These are phyloP conservation scores for Orchesellides sinensis DNA, from an alignment of 2,888 invertebrate genomes.

Conservation along the genomic window DNA sequence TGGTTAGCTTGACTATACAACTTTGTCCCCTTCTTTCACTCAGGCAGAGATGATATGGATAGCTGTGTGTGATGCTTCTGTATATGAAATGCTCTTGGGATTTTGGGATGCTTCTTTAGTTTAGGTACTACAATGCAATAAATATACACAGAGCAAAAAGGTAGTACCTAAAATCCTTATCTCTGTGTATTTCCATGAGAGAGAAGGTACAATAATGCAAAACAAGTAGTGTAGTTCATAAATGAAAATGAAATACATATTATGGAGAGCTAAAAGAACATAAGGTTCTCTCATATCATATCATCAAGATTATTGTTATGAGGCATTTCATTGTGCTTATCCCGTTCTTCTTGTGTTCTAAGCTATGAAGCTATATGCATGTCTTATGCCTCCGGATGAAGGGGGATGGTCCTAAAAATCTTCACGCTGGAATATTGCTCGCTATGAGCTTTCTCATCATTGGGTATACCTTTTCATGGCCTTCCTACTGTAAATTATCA, in stretches of 20 bases:
- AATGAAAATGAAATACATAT: not conserved
- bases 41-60: not conserved
- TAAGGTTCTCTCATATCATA: not conserved
- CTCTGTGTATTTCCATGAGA: not conserved
- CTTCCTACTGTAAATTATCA: slow-evolving; percentile 54
- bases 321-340: slow-evolving; percentile 47
- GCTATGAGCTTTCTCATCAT: slow-evolving; percentile 31
- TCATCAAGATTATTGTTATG: slow-evolving; percentile 22
- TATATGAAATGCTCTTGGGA: slow-evolving; percentile 1
- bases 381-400: slow-evolving; percentile 54
- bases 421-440: slow-evolving; percentile 50
- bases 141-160: not conserved
- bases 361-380: too few species aligned
- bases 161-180: not conserved
- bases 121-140: not conserved
- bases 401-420: slow-evolving; percentile 63
- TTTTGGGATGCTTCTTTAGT: not conserved
- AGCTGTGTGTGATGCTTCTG: not conserved
- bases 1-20: slow-evolving; percentile 59
- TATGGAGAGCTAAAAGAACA: slow-evolving; percentile 17
- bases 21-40: slow-evolving; percentile 33
- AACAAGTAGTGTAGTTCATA: not conserved
- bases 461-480: slow-evolving; percentile 63
- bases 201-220: too few species aligned
- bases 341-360: slow-evolving; percentile 25